phyloP scores from a whole-genome alignment of 2,888 invertebrate genomes.

The Cenopis cana region DNA sequence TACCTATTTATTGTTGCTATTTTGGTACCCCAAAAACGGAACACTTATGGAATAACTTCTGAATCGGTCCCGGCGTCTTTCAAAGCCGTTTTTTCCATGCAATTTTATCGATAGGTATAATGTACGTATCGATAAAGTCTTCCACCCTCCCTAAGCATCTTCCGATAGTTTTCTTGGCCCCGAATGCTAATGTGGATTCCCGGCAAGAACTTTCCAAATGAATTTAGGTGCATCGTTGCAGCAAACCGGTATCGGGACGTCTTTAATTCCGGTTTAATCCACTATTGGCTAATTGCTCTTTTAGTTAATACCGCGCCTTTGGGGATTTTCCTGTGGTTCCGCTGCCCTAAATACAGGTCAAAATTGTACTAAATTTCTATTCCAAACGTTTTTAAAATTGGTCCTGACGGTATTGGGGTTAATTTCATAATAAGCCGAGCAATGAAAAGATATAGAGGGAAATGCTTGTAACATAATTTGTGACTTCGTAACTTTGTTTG shows the following conservation, averaged over 20 bases:
- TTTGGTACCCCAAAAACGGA: no score
- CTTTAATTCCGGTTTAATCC: conserved; percentile 43
- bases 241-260: conserved; percentile 45
- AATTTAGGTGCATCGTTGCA: conserved; percentile 64
- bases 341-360: neutral
- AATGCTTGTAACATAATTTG: no score
- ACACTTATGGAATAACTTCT: no score
- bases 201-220: conserved; percentile 65
- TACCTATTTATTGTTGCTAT: no score
- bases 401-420: no score
- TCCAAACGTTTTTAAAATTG: no score
- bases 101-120: conserved; percentile 41
- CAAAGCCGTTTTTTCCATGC: no score
- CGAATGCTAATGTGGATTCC: conserved; percentile 65
- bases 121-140: conserved; percentile 6
- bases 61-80: no score
- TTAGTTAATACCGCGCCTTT: conserved; percentile 17
- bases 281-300: conserved; percentile 48
- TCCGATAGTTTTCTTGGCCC: conserved; percentile 55
- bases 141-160: conserved; percentile 49
- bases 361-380: no score
- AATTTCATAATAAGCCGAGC: no score
- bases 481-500: no score
- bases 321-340: neutral
- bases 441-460: no score